These are phyloP conservation scores for Mormoops blainvillei DNA, from an alignment of 2,113 vertebrate genomes.

Conservation along the genomic window DNA sequence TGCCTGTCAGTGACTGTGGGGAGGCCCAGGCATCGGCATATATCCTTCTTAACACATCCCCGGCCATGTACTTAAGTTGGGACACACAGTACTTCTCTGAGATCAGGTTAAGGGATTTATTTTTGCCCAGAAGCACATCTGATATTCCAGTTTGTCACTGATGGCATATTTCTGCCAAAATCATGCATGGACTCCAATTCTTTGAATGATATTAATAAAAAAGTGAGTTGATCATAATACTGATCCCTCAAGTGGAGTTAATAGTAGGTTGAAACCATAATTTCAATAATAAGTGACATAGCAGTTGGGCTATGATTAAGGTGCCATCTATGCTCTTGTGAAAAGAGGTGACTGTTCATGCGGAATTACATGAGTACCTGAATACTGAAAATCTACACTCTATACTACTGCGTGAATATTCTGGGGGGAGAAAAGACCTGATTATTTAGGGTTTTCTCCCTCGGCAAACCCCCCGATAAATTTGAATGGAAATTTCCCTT, in stretches of 20 bases:
- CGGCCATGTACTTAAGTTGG: background rate
- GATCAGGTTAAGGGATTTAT: constrained; percentile 11
- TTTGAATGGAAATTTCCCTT: background rate
- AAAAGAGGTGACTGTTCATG: constrained; percentile 17
- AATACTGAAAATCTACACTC: background rate
- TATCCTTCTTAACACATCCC: background rate
- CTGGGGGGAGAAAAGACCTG: background rate
- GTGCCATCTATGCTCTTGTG: background rate
- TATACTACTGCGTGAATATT: background rate
- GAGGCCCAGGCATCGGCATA: background rate
- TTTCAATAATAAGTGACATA: constrained; percentile 19
- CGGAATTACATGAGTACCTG: constrained; percentile 40
- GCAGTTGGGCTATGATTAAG: background rate
- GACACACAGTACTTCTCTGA: background rate
- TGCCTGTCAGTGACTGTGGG: background rate
- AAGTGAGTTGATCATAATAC: constrained; percentile 43
- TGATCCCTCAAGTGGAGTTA: constrained; percentile 63
- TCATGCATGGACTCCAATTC: constrained; percentile 11
- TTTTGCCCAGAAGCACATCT: constrained; percentile 29
- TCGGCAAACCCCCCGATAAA: background rate
- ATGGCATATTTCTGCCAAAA: constrained; percentile 45
- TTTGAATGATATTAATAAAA: constrained; percentile 53
- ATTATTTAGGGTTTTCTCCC: constrained; percentile 18
- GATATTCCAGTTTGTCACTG: constrained; percentile 29
- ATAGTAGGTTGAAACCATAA: background rate